Evolutionary conservation across 2,797 vertebrate species (phyloP), one percentile per base, ranked within the genome.

Genomic region (Mormyrops boulengeri): DNA sequence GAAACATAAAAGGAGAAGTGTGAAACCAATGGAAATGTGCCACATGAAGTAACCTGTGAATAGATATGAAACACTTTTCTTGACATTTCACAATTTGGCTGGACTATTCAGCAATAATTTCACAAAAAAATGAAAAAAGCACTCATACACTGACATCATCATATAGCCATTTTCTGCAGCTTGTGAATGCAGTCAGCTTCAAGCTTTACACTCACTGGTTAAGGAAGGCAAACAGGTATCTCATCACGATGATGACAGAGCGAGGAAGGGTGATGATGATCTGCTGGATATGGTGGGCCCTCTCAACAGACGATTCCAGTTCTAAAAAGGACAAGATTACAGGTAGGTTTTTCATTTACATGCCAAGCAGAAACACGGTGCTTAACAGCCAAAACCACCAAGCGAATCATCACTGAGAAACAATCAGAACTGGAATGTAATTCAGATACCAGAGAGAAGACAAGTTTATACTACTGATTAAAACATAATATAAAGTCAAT

Each of bases 141-240:
- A 17, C 38, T n/a, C 41, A 49, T 22, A 84, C 14, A 4, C 84
- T 1, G 66, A 17, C 3, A 38, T 73, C 2, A 34, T 73, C 66
- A 38, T 38, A 38, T 6, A 30, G 69, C 14, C 34, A 38, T 17
- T 38, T 34, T 11, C 30, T 17, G 30, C 19, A 44, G 41, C 38
- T 14, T 82, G 38, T 6, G 38, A n/a, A 38, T 47, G 41, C 38
- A n/a, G 73, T 14, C 77, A 19, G 77, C 34, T 3, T 6, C 47
- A 53, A 52, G 4, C 7, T 26, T 66, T 14, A 55, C 50, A 97
- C 98, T 98, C 93, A 99, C 98, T 99, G 98, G 90, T 99, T 99
- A 73, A 99, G 97, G 94, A 99, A 99, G 47, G 98, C 97, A 92
- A 99, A 99, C 91, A 99, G 96, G 90, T 99, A 99, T 98, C 98